A percentile compares a stretch with the other conserved stretches of the same genome.
Evolutionary conservation across 2,797 vertebrate species (phyloP).

Genomic region (Peromyscus aztecus): DNA sequence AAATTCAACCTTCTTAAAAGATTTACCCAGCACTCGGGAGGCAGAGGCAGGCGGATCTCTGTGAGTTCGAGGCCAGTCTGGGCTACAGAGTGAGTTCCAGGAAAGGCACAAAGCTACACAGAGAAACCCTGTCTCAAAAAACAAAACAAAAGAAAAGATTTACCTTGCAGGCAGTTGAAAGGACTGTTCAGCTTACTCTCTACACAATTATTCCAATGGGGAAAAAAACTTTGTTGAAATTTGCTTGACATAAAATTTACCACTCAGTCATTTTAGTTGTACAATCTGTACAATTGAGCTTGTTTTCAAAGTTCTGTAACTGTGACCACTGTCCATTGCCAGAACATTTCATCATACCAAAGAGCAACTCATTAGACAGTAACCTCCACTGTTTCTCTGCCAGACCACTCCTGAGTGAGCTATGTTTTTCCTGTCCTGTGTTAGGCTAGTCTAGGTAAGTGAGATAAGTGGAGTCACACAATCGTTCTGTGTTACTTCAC

Average conservation of each 20-base stretch:
- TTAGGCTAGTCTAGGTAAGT: background rate
- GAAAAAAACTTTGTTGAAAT: background rate
- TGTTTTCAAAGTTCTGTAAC: background rate
- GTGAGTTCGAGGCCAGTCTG: too few species aligned
- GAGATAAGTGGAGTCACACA: background rate
- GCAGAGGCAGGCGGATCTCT: too few species aligned
- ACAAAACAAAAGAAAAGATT: constrained; percentile 10
- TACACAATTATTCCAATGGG: background rate
- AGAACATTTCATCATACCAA: background rate
- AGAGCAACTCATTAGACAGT: background rate
- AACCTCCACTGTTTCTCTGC: background rate
- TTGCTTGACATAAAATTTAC: background rate
- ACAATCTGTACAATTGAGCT: background rate
- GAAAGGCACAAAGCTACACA: too few species aligned
- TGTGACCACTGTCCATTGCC: background rate
- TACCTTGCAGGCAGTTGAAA: background rate
- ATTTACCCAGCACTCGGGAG: too few species aligned
- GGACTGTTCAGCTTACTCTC: background rate
- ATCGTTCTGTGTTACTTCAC: background rate
- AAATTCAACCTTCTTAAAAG: background rate
- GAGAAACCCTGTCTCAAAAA: too few species aligned
- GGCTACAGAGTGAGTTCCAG: too few species aligned
- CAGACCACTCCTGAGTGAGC: background rate
- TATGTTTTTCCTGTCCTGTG: background rate
- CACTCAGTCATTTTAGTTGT: background rate